Base-by-base conservation (phyloP, 2,888 invertebrate genomes). In the Noctua janthina region DNA sequence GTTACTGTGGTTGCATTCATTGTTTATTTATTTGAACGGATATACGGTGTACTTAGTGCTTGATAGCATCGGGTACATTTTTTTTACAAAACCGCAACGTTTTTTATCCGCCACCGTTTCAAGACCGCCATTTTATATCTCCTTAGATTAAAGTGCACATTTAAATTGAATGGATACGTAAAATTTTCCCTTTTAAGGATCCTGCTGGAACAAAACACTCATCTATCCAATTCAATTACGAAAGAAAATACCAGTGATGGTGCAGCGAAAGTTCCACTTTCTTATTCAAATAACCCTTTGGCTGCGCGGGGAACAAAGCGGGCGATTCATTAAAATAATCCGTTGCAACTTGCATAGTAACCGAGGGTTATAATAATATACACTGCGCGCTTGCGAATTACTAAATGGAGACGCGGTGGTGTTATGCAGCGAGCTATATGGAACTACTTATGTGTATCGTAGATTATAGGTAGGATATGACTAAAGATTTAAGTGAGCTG, bases 251-350 rank as follows among this genome's bases (percentile, higher is more conserved):
- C 92, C 91, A 90, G 91, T 88, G 87, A 87, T 91, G 87, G 88
- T 80, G 91, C 91, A 92, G 93, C 82, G 93, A 94, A 94, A 94
- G 94, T 95, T 94, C 92, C 90, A 94, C 94, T 95, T 95, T 95
- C 94, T 94, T 96, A 95, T 96, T 95, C 94, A 95, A 96, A 96
- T 94, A 95, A 93, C 93, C 94, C 94, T 94, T 94, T 92, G 90
- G 91, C 87, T 91, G 91, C 91, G 90, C 90, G 88, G 86, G 88
- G 94, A 95, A 96, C 95, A 95, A 96, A 96, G 95, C 92, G 91
- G 90, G 93, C 91, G 94, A 93, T 95, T 96, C 95, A 95, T 96
- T 95, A 94, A 94, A 95, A 95, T 95, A 95, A 95, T 95, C 93
- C 93, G 82, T 82, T 90, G 91, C 91, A 91, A 91, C 83, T 91